Evolutionary conservation across 2,888 invertebrate species (phyloP).

Genomic region (Strigamia transsilvanica): DNA sequence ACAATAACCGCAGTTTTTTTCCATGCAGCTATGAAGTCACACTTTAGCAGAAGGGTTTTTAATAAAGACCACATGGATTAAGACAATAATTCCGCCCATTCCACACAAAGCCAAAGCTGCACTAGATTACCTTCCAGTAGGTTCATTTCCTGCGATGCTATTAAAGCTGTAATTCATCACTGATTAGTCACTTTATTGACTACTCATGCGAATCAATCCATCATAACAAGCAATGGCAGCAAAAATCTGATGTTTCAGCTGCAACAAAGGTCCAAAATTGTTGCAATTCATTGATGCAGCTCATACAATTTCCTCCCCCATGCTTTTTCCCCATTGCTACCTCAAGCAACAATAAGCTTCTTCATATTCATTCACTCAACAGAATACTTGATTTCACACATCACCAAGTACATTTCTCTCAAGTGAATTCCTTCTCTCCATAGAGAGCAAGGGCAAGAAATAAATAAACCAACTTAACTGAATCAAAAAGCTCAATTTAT

Average conservation of each 20-base stretch:
- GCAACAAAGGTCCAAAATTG: not conserved
- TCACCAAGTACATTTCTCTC: slow-evolving; percentile 30
- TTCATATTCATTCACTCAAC: slow-evolving; percentile 18
- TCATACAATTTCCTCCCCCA: not conserved
- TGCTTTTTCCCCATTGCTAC: not conserved
- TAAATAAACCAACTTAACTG: not conserved
- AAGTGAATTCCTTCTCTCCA: slow-evolving; percentile 7
- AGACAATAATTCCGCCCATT: too few relatives aligned
- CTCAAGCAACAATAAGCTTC: slow-evolving; percentile 25
- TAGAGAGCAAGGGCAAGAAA: not conserved
- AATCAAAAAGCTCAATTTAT: slow-evolving; percentile 26
- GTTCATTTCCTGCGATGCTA: too few relatives aligned
- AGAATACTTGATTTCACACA: slow-evolving; percentile 26
- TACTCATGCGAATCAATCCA: too few relatives aligned
- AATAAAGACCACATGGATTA: too few relatives aligned
- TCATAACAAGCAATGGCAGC: too few relatives aligned
- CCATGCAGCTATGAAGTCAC: too few relatives aligned
- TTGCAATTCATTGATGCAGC: slow-evolving; percentile 1
- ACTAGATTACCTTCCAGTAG: too few relatives aligned
- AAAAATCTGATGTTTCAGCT: not conserved
- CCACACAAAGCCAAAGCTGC: too few relatives aligned
- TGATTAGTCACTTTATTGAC: too few relatives aligned
- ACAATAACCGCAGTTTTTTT: not conserved
- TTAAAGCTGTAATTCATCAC: too few relatives aligned
- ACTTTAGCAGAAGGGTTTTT: too few relatives aligned